phyloP scores from a whole-genome alignment of 2,888 invertebrate species.

The Eurytoma adleriae region DNA sequence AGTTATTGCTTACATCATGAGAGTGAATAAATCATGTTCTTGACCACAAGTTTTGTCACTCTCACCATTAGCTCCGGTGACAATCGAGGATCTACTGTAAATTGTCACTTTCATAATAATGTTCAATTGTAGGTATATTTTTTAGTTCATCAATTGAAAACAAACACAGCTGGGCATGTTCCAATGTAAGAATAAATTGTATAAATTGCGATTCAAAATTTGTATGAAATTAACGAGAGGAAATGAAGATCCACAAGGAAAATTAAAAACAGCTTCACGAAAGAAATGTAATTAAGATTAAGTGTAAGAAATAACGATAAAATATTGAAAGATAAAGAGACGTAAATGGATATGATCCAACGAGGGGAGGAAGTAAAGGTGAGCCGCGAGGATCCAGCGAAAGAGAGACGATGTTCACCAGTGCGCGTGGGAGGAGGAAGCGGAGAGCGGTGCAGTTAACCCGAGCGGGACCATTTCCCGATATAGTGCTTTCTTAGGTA shows the following conservation, averaged over 20 bases:
- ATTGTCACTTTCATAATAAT: too few relatives aligned
- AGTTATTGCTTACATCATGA: too few relatives aligned
- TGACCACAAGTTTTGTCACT: too few relatives aligned
- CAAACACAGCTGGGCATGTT: not conserved
- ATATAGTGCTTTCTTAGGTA: slow-evolving; percentile 47
- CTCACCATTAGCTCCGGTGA: too few relatives aligned
- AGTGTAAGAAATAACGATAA: not conserved
- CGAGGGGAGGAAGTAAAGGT: not conserved
- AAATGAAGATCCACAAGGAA: not conserved
- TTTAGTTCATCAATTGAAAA: too few relatives aligned
- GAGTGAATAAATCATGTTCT: too few relatives aligned
- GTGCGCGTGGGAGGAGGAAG: slow-evolving; percentile 41
- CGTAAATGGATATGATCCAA: not conserved
- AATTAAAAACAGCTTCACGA: not conserved
- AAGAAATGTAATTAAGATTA: not conserved
- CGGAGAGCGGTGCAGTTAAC: slow-evolving; percentile 28
- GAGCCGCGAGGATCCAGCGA: not conserved
- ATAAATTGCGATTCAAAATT: not conserved
- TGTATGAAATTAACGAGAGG: not conserved
- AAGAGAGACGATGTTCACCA: slow-evolving; percentile 7
- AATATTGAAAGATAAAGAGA: slow-evolving; percentile 30
- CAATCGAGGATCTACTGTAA: too few relatives aligned
- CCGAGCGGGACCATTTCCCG: slow-evolving; percentile 46
- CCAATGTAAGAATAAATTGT: not conserved
- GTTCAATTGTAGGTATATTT: too few relatives aligned